Conservation (phyloP, 2,888 invertebrate genomes). For the Sericinus montela region DNA sequence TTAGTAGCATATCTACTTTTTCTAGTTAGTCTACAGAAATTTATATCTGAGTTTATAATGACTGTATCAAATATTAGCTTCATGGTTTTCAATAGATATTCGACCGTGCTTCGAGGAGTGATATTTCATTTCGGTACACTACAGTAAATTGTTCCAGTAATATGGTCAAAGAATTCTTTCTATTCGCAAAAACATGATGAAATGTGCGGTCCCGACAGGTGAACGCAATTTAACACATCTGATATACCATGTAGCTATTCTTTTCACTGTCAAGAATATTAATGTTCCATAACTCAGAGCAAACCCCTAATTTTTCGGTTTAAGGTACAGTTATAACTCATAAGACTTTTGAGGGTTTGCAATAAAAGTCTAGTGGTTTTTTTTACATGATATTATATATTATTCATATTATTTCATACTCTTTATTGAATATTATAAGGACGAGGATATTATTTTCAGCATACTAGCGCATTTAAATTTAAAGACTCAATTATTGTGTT, state of each 20-base stretch:
- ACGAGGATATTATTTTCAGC: too few relatives aligned
- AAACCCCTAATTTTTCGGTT: conserved; percentile 31
- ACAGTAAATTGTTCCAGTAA: too few relatives aligned
- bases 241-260: conserved; percentile 23
- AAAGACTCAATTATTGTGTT: too few relatives aligned
- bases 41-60: too few relatives aligned
- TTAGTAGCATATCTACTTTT: too few relatives aligned
- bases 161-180: background rate
- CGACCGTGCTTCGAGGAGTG: too few relatives aligned
- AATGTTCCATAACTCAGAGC: conserved; percentile 36
- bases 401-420: background rate
- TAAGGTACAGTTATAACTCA: conserved; percentile 3
- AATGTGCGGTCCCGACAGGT: conserved; percentile 15
- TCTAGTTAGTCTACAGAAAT: too few relatives aligned
- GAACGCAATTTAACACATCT: conserved; percentile 19
- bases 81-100: too few relatives aligned
- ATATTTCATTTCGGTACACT: too few relatives aligned
- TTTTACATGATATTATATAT: background rate
- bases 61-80: too few relatives aligned
- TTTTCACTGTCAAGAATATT: conserved; percentile 27
- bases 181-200: conserved; percentile 15
- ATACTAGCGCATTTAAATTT: too few relatives aligned
- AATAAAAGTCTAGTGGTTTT: background rate
- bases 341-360: background rate
- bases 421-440: too few relatives aligned